phyloP scores from a whole-genome alignment of 2,888 invertebrate species.

The Drosophila differens region DNA sequence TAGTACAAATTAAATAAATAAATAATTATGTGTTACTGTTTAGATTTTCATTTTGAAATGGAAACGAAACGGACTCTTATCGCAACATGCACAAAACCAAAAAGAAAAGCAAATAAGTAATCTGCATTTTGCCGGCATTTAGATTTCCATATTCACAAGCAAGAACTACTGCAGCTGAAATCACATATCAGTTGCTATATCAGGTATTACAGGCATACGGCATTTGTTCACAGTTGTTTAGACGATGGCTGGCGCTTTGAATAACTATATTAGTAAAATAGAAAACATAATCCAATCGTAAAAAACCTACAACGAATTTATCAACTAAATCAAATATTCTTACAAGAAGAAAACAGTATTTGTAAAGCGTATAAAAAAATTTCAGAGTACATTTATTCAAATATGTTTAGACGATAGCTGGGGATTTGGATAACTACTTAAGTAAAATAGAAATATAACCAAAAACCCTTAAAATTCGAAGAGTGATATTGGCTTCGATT shows the following conservation, averaged over 20 bases:
- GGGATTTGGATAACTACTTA: background rate
- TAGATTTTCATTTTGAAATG: conserved; percentile 43
- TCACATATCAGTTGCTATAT: background rate
- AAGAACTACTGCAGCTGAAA: conserved; percentile 13
- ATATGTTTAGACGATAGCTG: no score
- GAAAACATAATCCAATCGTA: background rate
- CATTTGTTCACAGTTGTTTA: background rate
- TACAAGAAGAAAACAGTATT: background rate
- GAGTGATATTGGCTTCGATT: background rate
- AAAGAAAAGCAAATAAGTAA: no score
- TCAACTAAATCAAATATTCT: background rate
- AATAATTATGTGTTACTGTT: conserved; percentile 26
- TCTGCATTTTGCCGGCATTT: background rate
- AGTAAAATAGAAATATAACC: background rate
- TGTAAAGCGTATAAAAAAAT: background rate
- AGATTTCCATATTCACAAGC: conserved; percentile 6
- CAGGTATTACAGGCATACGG: background rate
- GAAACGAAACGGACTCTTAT: conserved; percentile 18
- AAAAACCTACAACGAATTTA: background rate
- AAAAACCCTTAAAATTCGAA: background rate
- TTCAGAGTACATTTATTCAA: background rate
- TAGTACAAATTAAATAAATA: conserved; percentile 42
- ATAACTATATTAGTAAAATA: background rate
- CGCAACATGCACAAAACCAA: conserved; percentile 9
- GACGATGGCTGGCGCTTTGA: background rate